A percentile compares a stretch with the other conserved stretches of the same genome.
Evolutionary conservation across 2,888 invertebrate genomes (phyloP).

Genomic region (Andrena marginata): DNA sequence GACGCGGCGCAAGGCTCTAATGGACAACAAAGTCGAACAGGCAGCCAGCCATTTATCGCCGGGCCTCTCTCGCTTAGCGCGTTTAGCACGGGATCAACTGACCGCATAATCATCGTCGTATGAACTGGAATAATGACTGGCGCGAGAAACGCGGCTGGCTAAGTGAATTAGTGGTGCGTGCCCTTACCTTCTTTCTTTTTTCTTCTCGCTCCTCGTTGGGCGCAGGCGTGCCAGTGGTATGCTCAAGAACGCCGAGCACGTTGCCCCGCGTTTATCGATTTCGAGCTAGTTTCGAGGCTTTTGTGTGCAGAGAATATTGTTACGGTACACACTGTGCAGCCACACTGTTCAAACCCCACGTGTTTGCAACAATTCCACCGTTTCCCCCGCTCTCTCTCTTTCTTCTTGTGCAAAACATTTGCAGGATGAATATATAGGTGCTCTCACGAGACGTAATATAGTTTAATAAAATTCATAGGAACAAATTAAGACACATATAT

Average conservation of each 20-base stretch:
- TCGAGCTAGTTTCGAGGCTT: slow-evolving; percentile 46
- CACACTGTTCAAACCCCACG: background rate
- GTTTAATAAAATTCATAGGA: too few species aligned
- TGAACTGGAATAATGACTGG: slow-evolving; percentile 66
- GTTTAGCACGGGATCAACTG: slow-evolving; percentile 75
- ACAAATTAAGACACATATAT: too few species aligned
- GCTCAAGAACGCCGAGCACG: slow-evolving; percentile 59
- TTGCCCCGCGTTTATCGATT: slow-evolving; percentile 70
- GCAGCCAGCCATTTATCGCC: slow-evolving; percentile 72
- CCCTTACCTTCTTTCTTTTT: slow-evolving; percentile 38
- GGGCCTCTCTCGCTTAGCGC: slow-evolving; percentile 72
- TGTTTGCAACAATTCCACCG: background rate
- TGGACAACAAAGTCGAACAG: slow-evolving; percentile 60
- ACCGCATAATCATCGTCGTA: slow-evolving; percentile 74
- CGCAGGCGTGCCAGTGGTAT: slow-evolving; percentile 73
- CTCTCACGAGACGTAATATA: background rate
- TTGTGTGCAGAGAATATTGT: slow-evolving; percentile 17
- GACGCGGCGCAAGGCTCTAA: slow-evolving; percentile 62
- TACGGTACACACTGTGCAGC: background rate
- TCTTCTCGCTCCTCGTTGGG: slow-evolving; percentile 47
- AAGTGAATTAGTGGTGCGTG: slow-evolving; percentile 76
- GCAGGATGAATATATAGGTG: background rate
- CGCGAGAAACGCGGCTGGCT: slow-evolving; percentile 68
- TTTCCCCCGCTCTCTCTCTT: background rate
- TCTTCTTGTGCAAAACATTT: too few species aligned